Evolutionary conservation across 2,888 invertebrate genomes (phyloP).

Genomic region (Drosophila mayaguana): DNA sequence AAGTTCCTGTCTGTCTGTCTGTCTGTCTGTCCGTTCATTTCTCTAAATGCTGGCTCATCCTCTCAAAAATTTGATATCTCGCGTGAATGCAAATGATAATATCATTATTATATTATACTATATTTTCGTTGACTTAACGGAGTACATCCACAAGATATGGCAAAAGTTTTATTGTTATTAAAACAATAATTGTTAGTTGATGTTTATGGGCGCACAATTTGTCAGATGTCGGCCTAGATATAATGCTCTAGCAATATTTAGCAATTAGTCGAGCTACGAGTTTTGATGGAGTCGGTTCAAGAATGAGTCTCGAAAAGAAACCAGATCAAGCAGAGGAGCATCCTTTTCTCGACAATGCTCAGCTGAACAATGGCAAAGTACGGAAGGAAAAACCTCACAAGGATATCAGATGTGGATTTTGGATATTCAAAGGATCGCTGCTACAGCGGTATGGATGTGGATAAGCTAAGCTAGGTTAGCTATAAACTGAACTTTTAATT

Average conservation of each 20-base stretch:
- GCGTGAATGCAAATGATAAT: constrained; percentile 2
- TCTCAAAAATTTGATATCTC: not conserved
- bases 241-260: not conserved
- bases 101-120: constrained; percentile 14
- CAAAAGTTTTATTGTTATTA: constrained; percentile 13
- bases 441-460: constrained; percentile 86
- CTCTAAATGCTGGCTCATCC: not conserved
- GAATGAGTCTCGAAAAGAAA: constrained; percentile 33
- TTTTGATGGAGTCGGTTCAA: constrained; percentile 10
- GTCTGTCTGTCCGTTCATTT: not conserved
- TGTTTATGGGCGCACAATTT: constrained; percentile 7
- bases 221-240: constrained; percentile 5
- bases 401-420: constrained; percentile 87
- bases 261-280: constrained; percentile 23
- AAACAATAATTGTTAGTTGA: constrained; percentile 1
- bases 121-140: not conserved
- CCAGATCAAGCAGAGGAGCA: constrained; percentile 21
- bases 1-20: not conserved
- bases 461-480: not conserved
- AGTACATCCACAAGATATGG: not conserved
- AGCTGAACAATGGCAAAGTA: not conserved
- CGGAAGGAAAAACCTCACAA: constrained; percentile 32
- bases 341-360: constrained; percentile 31
- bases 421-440: constrained; percentile 86
- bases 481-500: not conserved